Conservation (phyloP, 2,797 vertebrate species). For the Thunnus albacares region DNA sequence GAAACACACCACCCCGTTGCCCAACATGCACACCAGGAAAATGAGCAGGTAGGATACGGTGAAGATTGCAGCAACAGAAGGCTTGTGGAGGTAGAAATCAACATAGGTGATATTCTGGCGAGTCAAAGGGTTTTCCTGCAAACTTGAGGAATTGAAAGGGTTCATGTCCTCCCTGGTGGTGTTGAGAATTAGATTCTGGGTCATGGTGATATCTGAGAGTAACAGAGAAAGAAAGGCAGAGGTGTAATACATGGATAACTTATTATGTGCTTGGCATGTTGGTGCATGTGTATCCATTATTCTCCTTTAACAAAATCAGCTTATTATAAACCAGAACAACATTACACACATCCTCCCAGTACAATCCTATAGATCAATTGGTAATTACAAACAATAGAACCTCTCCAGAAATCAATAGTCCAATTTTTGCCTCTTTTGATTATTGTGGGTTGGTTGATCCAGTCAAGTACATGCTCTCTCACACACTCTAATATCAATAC, state of each 20-base stretch:
- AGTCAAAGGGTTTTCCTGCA: constrained; percentile 36
- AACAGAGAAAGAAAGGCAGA: neutral
- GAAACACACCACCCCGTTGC: constrained; percentile 92
- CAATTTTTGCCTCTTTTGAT: constrained; percentile 18
- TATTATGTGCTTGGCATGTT: neutral
- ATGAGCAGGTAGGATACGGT: constrained; percentile 93
- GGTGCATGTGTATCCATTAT: neutral
- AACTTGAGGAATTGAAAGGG: constrained; percentile 60
- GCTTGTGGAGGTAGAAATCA: constrained; percentile 92
- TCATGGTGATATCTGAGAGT: constrained; percentile 66
- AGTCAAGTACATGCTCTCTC: constrained; percentile 30
- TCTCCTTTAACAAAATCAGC: neutral
- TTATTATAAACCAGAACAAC: neutral
- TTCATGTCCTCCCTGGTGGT: constrained; percentile 62
- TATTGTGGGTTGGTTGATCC: constrained; percentile 18
- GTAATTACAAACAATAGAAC: constrained; percentile 32
- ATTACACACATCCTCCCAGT: neutral
- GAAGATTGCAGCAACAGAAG: constrained; percentile 88
- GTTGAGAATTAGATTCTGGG: constrained; percentile 67
- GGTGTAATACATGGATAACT: neutral
- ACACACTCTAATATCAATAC: constrained; percentile 10
- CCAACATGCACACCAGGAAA: constrained; percentile 93
- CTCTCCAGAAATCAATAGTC: constrained; percentile 46
- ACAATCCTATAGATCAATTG: constrained; percentile 20
- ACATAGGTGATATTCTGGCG: constrained; percentile 89